Conservation (phyloP, 2,888 invertebrate species). For the Scaptomyza cyrtandrae region DNA sequence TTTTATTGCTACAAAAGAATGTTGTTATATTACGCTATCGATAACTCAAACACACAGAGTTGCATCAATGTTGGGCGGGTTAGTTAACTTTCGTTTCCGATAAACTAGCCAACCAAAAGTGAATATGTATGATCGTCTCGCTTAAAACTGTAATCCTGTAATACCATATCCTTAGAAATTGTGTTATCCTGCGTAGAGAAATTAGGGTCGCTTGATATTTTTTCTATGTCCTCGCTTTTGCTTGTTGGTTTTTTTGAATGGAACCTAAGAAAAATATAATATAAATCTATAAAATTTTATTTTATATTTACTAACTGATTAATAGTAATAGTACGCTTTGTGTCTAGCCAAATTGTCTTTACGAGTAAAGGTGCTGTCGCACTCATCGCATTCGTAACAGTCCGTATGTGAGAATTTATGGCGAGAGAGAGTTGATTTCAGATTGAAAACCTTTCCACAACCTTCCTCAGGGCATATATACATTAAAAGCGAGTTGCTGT, state of each 20-base stretch:
- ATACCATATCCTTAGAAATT: neutral
- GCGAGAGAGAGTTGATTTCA: slow-evolving; percentile 35
- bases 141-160: neutral
- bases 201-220: neutral
- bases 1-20: slow-evolving; percentile 38
- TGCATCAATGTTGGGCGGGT: slow-evolving; percentile 18
- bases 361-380: slow-evolving; percentile 24
- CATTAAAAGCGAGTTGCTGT: slow-evolving; percentile 32
- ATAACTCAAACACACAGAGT: slow-evolving; percentile 18
- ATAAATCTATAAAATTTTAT: neutral
- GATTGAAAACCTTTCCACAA: slow-evolving; percentile 34
- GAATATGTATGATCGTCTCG: slow-evolving; percentile 18
- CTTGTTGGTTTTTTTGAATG: slow-evolving; percentile 6
- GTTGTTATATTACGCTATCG: slow-evolving; percentile 32
- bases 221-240: neutral
- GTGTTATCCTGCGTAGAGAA: neutral
- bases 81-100: slow-evolving; percentile 8
- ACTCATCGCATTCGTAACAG: slow-evolving; percentile 21
- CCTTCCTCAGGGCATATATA: slow-evolving; percentile 32
- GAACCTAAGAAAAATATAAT: slow-evolving; percentile 1
- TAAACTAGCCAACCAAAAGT: slow-evolving; percentile 2
- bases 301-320: neutral
- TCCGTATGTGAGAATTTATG: slow-evolving; percentile 26
- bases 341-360: slow-evolving; percentile 42
- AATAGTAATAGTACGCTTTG: slow-evolving; percentile 14